These are phyloP conservation scores for Frankliniella intonsa DNA, from an alignment of 2,888 invertebrate genomes.

Conservation along the genomic window DNA sequence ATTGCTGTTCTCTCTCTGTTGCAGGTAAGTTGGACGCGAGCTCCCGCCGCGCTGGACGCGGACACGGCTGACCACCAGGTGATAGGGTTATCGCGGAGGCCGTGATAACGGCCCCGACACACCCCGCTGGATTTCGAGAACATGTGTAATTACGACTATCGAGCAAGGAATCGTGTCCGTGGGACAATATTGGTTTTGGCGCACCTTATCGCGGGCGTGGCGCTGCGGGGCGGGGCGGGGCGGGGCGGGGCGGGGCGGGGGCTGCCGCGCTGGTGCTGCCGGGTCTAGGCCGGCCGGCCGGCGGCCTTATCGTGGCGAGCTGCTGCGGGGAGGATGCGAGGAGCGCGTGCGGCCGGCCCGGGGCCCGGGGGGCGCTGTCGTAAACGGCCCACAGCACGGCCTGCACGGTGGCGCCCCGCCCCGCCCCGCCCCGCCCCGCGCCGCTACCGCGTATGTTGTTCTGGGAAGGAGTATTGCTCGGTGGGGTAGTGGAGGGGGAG, in stretches of 20 bases:
- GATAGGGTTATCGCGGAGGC: neutral
- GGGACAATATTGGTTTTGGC: constrained; percentile 13
- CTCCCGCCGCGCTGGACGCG: neutral
- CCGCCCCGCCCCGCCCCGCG: no score
- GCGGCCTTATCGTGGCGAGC: no score
- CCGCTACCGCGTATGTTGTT: no score
- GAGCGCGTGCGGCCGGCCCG: no score
- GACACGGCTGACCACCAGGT: neutral
- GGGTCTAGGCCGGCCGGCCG: no score
- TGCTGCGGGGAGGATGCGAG: no score
- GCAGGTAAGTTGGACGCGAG: neutral
- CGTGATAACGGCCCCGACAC: neutral
- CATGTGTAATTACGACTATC: constrained; percentile 12
- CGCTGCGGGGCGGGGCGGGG: neutral
- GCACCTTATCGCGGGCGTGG: neutral
- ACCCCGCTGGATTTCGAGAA: neutral
- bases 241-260: neutral
- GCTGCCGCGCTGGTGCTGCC: no score
- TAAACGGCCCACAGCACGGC: no score
- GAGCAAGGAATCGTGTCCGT: neutral
- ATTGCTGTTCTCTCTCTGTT: neutral
- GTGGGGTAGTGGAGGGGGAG: neutral
- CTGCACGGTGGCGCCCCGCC: no score
- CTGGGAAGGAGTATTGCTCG: neutral
- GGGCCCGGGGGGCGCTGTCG: no score